Base-by-base conservation (phyloP, 2,113 vertebrate species). In the Menura novaehollandiae region DNA sequence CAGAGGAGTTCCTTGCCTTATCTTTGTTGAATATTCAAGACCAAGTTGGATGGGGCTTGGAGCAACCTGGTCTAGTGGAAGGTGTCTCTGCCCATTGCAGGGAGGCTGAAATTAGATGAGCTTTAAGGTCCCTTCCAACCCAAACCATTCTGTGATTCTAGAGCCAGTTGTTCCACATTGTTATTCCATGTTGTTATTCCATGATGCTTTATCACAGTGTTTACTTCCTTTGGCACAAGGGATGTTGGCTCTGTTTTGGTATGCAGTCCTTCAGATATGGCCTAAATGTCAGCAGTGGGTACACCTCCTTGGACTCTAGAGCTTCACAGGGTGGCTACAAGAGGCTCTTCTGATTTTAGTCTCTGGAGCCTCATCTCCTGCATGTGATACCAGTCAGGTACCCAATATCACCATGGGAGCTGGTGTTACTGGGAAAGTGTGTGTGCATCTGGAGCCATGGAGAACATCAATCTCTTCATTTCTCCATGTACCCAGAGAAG, bases 351-450 rank as follows among this genome's bases (percentile, higher is more conserved):
- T 60, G 9, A 14, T 66, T 63, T 39, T 30, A 35, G 59, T 39
- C 64, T 71, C 8, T 47, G 43, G 32, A 35, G 26, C 16, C 26
- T 59, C 2, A 0, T 71, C 37, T 51, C 22, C 13, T 71, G 30
- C 19, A 7, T 13, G 51, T 37, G 74, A 41, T 75, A 43, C 7
- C 0, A 2, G 32, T 55, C 22, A 71, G 30, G 44, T 80, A 24
- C 22, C 41, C 4, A 2, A 1, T 22, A 3, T 10, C 53, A 47
- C 32, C 0, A 0, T 37, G 37, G 55, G 55, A 69, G 33, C 55
- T 71, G 39, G 7, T 14, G 19, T 47, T 69, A 7, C 68, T 74
- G 60, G 24, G 13, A 5, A 2, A 7, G 20, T 24, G 33, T 19
- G 23, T 28, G 13, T 19, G 55, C 7, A 2, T 43, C 62, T 41